phyloP scores from a whole-genome alignment of 2,888 invertebrate species.

The Zhengitettix transpicula region DNA sequence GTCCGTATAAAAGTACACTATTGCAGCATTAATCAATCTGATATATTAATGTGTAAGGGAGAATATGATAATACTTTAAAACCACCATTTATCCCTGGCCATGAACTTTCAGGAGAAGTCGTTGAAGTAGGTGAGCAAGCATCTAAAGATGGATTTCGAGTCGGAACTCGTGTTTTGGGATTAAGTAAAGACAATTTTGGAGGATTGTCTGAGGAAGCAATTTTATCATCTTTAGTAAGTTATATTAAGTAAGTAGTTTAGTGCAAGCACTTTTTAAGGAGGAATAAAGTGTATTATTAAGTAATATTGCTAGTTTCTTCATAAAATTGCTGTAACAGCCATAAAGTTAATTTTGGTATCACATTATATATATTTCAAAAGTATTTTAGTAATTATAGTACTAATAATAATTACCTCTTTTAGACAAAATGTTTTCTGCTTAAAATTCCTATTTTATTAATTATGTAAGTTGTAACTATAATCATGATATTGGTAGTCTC shows the following conservation, averaged over 20 bases:
- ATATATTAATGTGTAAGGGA: constrained; percentile 35
- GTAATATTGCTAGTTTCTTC: too few relatives aligned
- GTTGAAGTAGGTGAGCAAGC: constrained; percentile 33
- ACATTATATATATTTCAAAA: too few relatives aligned
- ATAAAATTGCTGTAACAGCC: too few relatives aligned
- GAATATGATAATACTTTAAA: constrained; percentile 26
- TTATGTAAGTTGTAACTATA: too few relatives aligned
- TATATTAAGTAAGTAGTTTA: neutral
- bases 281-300: too few relatives aligned
- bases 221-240: constrained; percentile 22
- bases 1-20: constrained; percentile 43
- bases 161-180: constrained; percentile 43
- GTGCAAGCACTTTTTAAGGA: neutral
- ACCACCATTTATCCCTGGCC: constrained; percentile 44
- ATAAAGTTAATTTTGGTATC: too few relatives aligned
- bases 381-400: too few relatives aligned
- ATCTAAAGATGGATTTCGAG: constrained; percentile 26
- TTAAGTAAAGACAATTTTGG: constrained; percentile 35
- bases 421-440: too few relatives aligned
- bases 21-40: constrained; percentile 47
- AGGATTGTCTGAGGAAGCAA: constrained; percentile 43
- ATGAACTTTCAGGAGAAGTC: constrained; percentile 45
- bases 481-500: too few relatives aligned
- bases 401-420: too few relatives aligned
- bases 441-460: too few relatives aligned